Percentiles rank a stretch among this genome's conserved stretches.
Evolutionary conservation across 2,888 invertebrate genomes (phyloP).

Genomic region (Epiperipatus broadwayi): DNA sequence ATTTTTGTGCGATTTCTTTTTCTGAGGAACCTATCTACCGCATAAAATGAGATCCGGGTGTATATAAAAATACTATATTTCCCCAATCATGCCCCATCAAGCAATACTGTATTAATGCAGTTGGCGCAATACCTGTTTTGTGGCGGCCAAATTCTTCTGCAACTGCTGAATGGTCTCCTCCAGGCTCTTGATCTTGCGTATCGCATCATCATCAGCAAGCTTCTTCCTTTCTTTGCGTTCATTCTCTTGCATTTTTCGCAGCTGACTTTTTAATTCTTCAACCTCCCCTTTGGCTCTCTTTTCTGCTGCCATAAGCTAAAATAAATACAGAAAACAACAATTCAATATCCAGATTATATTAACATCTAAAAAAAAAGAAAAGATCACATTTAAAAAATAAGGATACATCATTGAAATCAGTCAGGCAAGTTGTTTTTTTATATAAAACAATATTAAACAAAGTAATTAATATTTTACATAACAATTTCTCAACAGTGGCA

Average conservation of each 20-base stretch:
- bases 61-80: background rate
- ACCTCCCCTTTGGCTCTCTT: conserved; percentile 71
- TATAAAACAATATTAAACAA: no score
- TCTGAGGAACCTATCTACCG: no score
- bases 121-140: conserved; percentile 51
- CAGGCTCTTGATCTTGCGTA: conserved; percentile 75
- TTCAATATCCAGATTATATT: no score
- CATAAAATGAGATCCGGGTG: no score
- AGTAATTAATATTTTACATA: no score
- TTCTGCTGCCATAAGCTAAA: conserved; percentile 60
- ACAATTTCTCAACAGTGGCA: no score
- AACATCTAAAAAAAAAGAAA: background rate
- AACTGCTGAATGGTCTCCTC: conserved; percentile 82
- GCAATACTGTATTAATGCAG: no score
- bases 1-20: no score
- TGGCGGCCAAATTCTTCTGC: conserved; percentile 50
- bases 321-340: conserved; percentile 16
- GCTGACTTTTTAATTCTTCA: conserved; percentile 48
- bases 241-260: conserved; percentile 45
- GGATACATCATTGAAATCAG: no score
- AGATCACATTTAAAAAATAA: no score
- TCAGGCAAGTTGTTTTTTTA: no score
- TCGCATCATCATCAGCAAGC: conserved; percentile 78
- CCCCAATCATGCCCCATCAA: no score
- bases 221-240: conserved; percentile 77